Base-by-base conservation (phyloP, 2,797 vertebrate species). In the Sus cebifrons region DNA sequence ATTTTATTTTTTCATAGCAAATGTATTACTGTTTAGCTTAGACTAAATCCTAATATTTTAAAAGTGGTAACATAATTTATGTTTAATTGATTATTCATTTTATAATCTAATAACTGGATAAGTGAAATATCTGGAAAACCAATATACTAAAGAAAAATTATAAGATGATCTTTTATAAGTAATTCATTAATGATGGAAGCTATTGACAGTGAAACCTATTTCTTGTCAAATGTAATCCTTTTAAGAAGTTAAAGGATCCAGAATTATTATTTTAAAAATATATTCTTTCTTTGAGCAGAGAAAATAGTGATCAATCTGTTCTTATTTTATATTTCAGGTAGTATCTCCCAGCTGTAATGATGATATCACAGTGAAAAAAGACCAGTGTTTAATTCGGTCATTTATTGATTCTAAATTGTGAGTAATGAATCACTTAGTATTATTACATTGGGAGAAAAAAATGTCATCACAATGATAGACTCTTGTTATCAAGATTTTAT, bases 341-440 rank as follows among this genome's bases (percentile, higher is more conserved):
- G 98, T 99, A 96, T 99, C 99, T 96, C 99, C 99, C 20, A 99
- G 99, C 98, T 99, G 99, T 98, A 99, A 99, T 7, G 99, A 99
- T 68, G 99, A 99, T 29, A 93, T 99, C 93, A 93, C 98, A 13
- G 99, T 99, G 98, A 99, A 99, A 98, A 99, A 99, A 99, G 99
- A 99, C 97, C 99, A 99, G 95, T 99, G 99, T 98, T 99, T 99
- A 98, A 99, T 99, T 98, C 98, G 99, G 94, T 99, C 99, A 44
- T 99, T 99, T 98, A 98, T 98, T 27, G 99, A 99, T 98, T 99
- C 99, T 87, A 99, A 99, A 99, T 99, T 99, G 99, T 99, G 98
- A 99, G 99, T 99, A 96, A 49, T 2, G 10, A 82, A 56, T 94
- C 81, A 2, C 68, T 84, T 64, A 71, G 40, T 90, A 64, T 36